Conservation (phyloP, 1,140 invertebrate species). For the Drosophila bocki region DNA sequence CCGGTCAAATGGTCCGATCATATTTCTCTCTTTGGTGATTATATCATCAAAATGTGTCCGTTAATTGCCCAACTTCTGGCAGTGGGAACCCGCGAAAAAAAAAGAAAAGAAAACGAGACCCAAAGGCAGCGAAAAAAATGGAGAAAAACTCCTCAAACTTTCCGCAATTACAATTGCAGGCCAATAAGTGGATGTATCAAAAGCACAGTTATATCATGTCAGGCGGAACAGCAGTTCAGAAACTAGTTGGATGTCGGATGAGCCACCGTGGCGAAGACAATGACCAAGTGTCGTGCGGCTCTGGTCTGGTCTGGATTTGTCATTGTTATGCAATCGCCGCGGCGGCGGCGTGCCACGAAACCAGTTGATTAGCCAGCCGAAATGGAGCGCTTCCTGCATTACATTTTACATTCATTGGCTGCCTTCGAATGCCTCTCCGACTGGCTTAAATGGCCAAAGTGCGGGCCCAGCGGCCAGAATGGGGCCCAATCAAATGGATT, state of each 20-base stretch:
- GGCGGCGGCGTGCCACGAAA: constrained; percentile 24
- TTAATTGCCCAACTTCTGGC: constrained; percentile 57
- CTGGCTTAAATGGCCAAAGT: constrained; percentile 23
- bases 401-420: constrained; percentile 44
- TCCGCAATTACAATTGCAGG: constrained; percentile 36
- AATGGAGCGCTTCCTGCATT: constrained; percentile 61
- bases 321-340: constrained; percentile 52
- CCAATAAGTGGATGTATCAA: constrained; percentile 42
- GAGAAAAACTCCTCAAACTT: constrained; percentile 21
- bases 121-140: constrained; percentile 1
- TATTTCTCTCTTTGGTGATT: constrained; percentile 38
- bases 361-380: constrained; percentile 56
- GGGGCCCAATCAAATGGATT: constrained; percentile 72
- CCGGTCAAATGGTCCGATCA: constrained; percentile 37
- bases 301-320: constrained; percentile 42
- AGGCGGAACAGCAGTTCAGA: constrained; percentile 46
- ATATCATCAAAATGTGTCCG: constrained; percentile 48
- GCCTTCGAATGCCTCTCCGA: neutral
- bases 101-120: neutral
- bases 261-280: constrained; percentile 35
- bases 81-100: constrained; percentile 15
- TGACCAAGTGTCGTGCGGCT: constrained; percentile 50
- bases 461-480: constrained; percentile 60
- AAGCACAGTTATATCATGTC: constrained; percentile 49
- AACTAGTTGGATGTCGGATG: constrained; percentile 35